Evolutionary conservation across 2,113 vertebrate genomes (phyloP).

Genomic region (Cichladusa arquata): DNA sequence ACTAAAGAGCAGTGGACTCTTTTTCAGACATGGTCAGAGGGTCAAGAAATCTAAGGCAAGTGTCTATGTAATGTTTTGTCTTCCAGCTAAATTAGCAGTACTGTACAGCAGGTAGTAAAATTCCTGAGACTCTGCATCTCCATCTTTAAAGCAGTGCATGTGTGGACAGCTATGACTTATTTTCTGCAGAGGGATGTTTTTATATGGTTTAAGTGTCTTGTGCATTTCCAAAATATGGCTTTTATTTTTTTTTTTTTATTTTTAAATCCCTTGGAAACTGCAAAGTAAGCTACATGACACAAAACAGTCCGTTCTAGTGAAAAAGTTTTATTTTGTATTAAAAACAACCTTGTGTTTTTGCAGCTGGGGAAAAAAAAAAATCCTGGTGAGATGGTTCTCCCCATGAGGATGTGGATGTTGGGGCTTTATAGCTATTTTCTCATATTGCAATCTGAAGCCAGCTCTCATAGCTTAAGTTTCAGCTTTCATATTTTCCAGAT

Average conservation of each 20-base stretch:
- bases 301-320: neutral
- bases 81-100: neutral
- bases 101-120: neutral
- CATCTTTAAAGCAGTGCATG: neutral
- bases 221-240: neutral
- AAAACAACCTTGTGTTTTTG: neutral
- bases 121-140: neutral
- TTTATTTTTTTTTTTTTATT: neutral
- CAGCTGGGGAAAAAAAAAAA: fast-evolving
- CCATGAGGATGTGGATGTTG: neutral
- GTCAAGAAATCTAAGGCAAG: neutral
- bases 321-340: neutral
- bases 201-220: neutral
- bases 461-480: neutral
- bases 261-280: neutral
- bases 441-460: neutral
- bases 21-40: neutral
- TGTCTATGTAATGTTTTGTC: neutral
- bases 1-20: neutral
- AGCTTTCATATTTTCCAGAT: neutral
- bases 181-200: neutral
- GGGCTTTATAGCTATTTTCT: neutral
- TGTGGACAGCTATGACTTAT: neutral
- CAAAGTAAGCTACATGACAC: neutral
- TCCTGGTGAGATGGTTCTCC: neutral